Evolutionary conservation across 2,888 invertebrate genomes (phyloP), one percentile per base, ranked within the genome.

Genomic region (Athalia circularis): DNA sequence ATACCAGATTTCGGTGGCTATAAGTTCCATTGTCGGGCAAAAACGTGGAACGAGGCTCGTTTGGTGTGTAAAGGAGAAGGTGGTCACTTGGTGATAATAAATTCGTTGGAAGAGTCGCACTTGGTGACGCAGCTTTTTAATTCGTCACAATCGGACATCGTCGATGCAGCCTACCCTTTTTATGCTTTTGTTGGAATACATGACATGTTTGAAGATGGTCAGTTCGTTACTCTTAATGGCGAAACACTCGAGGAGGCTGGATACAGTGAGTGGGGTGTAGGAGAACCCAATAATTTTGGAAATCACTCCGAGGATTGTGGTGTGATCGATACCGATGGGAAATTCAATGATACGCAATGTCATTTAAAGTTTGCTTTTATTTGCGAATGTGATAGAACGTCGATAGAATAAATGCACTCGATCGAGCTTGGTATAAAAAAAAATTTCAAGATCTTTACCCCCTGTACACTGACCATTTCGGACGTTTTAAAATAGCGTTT

Each of bases 11-110:
- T 65, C 3, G 48, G 65, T 15, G 48, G 48, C 13, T 9, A 91
- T 84, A 91, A 91, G 80, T 89, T 91, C 79, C 91, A 91, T 78
- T 77, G 87, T 15, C 83, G 81, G 0, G 90, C 91, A 0, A 83
- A 82, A 79, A 90, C 85, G 68, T 91, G 91, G 91, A 84, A 85
- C 0, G 90, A 91, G 0, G 91, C 91, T 0, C 86, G 86, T 52
- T 83, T 84, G 0, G 81, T 85, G 3, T 91, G 91, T 80, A 84
- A 83, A 89, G 88, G 79, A 83, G 79, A 3, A 83, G 91, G 91
- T 0, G 88, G 90, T 0, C 82, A 80, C 5, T 80, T 91, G 0
- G 91, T 90, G 80, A 90, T 90, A 52, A 90, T 91, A 3, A 87
- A 88, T n/a, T 85, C 90, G 72, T 80, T 86, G 0, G 80, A 80